A percentile compares a stretch with the other conserved stretches of the same genome.
phyloP scores from a whole-genome alignment of 2,113 vertebrate species.

The Rhinichthys klamathensis region DNA sequence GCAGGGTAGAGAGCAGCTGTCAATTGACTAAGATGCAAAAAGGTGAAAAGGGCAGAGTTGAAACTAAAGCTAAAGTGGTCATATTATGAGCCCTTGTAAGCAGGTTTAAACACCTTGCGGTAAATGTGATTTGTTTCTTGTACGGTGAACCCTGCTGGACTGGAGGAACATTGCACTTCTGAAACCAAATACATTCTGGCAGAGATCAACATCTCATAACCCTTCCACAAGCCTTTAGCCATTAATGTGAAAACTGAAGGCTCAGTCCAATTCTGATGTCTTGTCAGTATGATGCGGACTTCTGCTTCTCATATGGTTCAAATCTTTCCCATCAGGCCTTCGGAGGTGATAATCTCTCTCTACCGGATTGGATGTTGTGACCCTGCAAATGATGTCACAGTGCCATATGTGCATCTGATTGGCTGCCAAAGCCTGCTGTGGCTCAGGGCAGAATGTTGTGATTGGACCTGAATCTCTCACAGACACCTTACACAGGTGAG shows the following conservation, averaged over 20 bases:
- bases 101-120: slow-evolving; percentile 68
- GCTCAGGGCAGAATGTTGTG: neutral
- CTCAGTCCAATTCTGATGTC: neutral
- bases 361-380: slow-evolving; percentile 70
- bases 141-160: neutral
- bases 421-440: slow-evolving; percentile 48
- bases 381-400: slow-evolving; percentile 68
- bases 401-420: slow-evolving; percentile 63
- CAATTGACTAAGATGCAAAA: neutral
- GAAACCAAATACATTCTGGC: neutral
- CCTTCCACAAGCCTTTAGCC: neutral
- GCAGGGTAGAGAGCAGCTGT: neutral
- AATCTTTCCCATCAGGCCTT: slow-evolving; percentile 62
- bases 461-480: neutral
- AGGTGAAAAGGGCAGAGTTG: slow-evolving; percentile 58
- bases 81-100: slow-evolving; percentile 65
- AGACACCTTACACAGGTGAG: neutral
- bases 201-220: neutral
- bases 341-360: slow-evolving; percentile 69
- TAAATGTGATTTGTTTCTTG: neutral
- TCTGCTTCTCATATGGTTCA: neutral
- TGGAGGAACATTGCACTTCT: neutral
- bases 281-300: slow-evolving; percentile 4
- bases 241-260: neutral
- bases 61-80: slow-evolving; percentile 71